A percentile compares a stretch with the other conserved stretches of the same genome.
Evolutionary conservation across 2,888 invertebrate species (phyloP).

Genomic region (Brenthis daphne): DNA sequence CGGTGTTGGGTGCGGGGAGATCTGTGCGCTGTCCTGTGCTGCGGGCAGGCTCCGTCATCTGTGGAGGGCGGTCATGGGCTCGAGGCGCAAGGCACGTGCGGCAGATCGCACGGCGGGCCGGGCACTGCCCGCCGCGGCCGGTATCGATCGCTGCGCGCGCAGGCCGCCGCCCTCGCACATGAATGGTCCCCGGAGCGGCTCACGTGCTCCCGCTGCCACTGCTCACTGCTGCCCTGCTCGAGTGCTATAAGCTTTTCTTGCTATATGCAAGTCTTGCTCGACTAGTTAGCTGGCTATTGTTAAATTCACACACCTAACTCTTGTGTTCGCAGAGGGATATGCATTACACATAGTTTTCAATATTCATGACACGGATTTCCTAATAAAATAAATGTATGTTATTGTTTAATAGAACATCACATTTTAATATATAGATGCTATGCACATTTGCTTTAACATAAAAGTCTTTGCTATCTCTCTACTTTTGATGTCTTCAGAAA

Average conservation of each 20-base stretch:
- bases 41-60: slow-evolving; percentile 81
- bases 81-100: slow-evolving; percentile 53
- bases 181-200: slow-evolving; percentile 75
- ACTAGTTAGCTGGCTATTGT: neutral
- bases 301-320: no score
- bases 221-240: slow-evolving; percentile 17
- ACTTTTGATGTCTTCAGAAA: no score
- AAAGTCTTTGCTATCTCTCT: no score
- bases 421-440: no score
- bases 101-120: slow-evolving; percentile 68
- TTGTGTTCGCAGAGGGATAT: no score
- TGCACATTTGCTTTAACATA: no score
- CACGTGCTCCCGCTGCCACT: slow-evolving; percentile 60
- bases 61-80: slow-evolving; percentile 76
- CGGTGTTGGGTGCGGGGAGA: slow-evolving; percentile 64
- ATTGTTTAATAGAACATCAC: no score
- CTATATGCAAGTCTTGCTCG: neutral
- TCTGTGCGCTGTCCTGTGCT: slow-evolving; percentile 61
- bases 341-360: no score
- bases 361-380: no score
- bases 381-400: no score
- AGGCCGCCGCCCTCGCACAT: slow-evolving; percentile 64
- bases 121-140: slow-evolving; percentile 71
- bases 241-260: no score
- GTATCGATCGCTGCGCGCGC: slow-evolving; percentile 71